phyloP scores from a whole-genome alignment of 2,113 vertebrate genomes.

The Heterotis niloticus region DNA sequence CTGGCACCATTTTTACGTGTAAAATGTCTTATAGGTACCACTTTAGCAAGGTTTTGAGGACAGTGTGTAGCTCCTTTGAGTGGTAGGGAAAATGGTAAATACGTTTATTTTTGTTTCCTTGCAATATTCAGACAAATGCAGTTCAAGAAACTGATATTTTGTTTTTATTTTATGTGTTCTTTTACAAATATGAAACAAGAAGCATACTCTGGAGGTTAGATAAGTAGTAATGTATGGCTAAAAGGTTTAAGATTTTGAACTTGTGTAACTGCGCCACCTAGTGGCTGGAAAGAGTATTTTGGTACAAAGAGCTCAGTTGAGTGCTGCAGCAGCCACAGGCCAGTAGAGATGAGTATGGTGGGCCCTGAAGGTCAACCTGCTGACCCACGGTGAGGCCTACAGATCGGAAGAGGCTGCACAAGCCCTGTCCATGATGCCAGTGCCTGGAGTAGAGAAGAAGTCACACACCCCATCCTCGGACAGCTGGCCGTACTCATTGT shows the following conservation, averaged over 20 bases:
- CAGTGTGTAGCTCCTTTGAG: no score
- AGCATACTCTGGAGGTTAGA: conserved; percentile 59
- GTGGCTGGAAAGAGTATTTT: conserved; percentile 58
- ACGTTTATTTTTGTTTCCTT: no score
- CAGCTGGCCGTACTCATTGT: conserved; percentile 89
- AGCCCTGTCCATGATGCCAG: conserved; percentile 19
- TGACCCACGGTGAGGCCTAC: conserved; percentile 37
- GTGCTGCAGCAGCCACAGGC: conserved; percentile 37
- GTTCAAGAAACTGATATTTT: conserved; percentile 50
- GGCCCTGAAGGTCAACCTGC: neutral
- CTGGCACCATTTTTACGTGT: no score
- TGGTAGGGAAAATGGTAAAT: no score
- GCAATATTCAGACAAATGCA: neutral
- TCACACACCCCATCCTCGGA: conserved; percentile 65
- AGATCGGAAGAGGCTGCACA: conserved; percentile 58
- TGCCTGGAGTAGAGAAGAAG: conserved; percentile 62
- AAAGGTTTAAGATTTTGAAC: conserved; percentile 46
- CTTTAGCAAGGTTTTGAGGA: no score
- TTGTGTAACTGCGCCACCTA: conserved; percentile 64
- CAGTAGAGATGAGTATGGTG: conserved; percentile 7
- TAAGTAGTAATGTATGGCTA: conserved; percentile 51
- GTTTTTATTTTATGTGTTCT: conserved; percentile 51
- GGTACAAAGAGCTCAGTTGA: conserved; percentile 46
- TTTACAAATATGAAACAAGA: conserved; percentile 55
- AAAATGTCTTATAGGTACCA: no score